Base-by-base conservation (phyloP, 2,113 vertebrate species). In the Calypte anna region DNA sequence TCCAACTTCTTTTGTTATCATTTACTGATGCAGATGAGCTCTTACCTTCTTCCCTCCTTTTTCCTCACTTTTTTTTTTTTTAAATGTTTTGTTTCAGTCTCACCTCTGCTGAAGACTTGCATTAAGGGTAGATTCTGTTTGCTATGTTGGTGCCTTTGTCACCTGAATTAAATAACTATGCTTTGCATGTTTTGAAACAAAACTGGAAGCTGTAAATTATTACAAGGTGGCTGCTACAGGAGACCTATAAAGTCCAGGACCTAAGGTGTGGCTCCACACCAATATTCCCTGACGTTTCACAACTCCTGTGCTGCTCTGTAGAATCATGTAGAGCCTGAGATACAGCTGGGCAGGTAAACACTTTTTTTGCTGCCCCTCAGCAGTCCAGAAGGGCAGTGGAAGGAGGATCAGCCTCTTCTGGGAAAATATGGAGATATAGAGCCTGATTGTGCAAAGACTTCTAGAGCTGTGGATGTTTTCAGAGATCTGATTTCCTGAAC, bases 321-420 rank as follows among this genome's bases (percentile, higher is more conserved):
- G 16, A 63, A 43, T 57, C 24, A 51, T 27, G 14, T 28, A 19
- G 53, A 44, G 55, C 66, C 51, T 40, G 43, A 78, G 54, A 57
- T n/a, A 12, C 31, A 68, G 21, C 14, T 82, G 53, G 50, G 9
- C 33, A 43, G 70, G 40, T 57, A 68, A 8, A 31, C 0, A 0
- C 24, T 76, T 80, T 12, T 28, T 55, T 83, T 59, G 28, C 55
- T 88, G 31, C 16, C 50, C 19, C 11, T 68, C 4, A 7, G 36
- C 48, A 62, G 62, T 22, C 38, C 7, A 7, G 15, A 69, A 14
- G n/a, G 54, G 36, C 73, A 88, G 55, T 24, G 55, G 30, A 72
- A 75, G 55, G 22, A 70, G 33, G 30, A 62, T 28, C 22, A 58
- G 12, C n/a, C 17, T 64, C 12, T 38, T 82, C n/a, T 58, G 79